Percentiles rank a stretch among this genome's conserved stretches.
phyloP scores from a whole-genome alignment of 2,113 vertebrate genomes.

The Sinocyclocheilus anophthalmus region DNA sequence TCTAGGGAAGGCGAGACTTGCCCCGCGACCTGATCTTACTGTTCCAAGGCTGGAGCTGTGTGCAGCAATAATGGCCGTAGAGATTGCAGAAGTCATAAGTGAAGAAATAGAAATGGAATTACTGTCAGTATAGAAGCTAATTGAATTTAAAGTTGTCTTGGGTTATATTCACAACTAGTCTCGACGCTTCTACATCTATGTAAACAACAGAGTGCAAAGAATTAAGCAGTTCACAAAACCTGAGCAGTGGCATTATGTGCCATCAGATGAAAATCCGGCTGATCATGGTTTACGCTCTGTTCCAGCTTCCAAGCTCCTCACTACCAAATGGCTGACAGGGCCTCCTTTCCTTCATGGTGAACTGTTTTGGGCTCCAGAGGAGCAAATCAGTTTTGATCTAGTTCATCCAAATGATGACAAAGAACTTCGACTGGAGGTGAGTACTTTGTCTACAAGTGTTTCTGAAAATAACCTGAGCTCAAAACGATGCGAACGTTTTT shows the following conservation, averaged over 20 bases:
- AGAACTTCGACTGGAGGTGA: neutral
- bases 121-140: neutral
- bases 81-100: too few species aligned
- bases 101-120: constrained; percentile 15
- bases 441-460: neutral
- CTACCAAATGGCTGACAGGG: too few species aligned
- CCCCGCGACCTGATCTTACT: neutral
- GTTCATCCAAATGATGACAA: neutral
- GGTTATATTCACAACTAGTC: neutral
- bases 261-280: neutral
- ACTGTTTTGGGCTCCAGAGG: too few species aligned
- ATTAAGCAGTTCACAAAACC: neutral
- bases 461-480: neutral
- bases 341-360: too few species aligned
- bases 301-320: too few species aligned
- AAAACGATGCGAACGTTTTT: neutral
- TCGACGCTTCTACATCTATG: neutral
- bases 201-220: constrained; percentile 22
- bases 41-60: too few species aligned
- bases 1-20: constrained; percentile 21
- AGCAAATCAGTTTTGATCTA: neutral
- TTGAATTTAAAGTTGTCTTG: neutral
- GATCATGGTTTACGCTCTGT: neutral
- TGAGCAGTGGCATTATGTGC: neutral
- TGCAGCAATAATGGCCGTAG: too few species aligned